These are phyloP conservation scores for Clavelina lepadiformis DNA, from an alignment of 23 tunicate species.

Conservation along the genomic window DNA sequence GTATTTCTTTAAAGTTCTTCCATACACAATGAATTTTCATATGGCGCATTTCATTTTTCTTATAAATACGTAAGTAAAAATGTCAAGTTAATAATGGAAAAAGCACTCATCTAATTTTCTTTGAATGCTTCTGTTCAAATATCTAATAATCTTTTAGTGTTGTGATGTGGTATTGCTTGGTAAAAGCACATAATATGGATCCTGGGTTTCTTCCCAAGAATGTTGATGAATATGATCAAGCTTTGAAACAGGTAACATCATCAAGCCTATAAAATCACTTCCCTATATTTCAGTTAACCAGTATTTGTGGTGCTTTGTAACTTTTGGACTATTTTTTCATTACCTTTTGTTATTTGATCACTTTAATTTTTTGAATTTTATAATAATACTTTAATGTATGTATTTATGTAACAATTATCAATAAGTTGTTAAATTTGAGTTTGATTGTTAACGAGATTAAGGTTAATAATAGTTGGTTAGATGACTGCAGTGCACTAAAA, in stretches of 20 bases:
- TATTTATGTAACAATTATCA: too few species aligned
- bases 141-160: conserved; percentile 23
- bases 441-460: too few species aligned
- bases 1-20: conserved; percentile 85
- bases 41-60: conserved; percentile 61
- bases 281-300: too few species aligned
- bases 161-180: conserved; percentile 70
- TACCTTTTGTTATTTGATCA: conserved; percentile 6
- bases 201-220: conserved; percentile 95
- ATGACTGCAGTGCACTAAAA: too few species aligned
- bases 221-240: conserved; percentile 91
- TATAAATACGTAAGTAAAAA: conserved; percentile 78
- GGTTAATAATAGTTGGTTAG: too few species aligned
- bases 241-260: conserved; percentile 64
- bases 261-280: background rate
- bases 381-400: too few species aligned
- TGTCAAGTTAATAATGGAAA: too few species aligned
- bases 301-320: too few species aligned
- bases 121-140: too few species aligned
- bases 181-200: conserved; percentile 81
- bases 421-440: too few species aligned
- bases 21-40: conserved; percentile 63
- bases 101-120: too few species aligned
- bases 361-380: background rate
- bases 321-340: too few species aligned